These are phyloP conservation scores for Parnassius smintheus DNA, from an alignment of 2,888 invertebrate genomes.

Conservation along the genomic window DNA sequence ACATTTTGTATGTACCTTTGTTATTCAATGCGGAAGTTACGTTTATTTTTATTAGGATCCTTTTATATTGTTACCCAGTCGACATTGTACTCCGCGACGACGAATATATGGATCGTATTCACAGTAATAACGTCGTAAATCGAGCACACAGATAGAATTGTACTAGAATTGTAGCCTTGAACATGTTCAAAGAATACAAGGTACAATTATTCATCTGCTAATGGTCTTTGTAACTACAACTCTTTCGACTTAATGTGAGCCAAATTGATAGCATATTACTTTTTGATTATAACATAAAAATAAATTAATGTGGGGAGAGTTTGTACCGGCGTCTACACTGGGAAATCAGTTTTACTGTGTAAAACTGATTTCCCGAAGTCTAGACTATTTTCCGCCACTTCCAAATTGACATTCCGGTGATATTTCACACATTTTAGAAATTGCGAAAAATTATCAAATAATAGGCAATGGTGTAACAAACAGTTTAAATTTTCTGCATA, in stretches of 20 bases:
- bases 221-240: too few species aligned
- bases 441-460: too few species aligned
- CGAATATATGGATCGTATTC: constrained; percentile 41
- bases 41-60: constrained; percentile 50
- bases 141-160: constrained; percentile 34
- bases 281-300: constrained; percentile 11
- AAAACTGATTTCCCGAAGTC: constrained; percentile 70
- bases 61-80: constrained; percentile 42
- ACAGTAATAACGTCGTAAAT: constrained; percentile 41
- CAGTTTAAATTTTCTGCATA: too few species aligned
- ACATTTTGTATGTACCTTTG: neutral
- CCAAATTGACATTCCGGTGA: constrained; percentile 42
- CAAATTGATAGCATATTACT: neutral
- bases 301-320: constrained; percentile 16
- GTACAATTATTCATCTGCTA: too few species aligned
- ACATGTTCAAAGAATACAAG: too few species aligned
- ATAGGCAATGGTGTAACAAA: too few species aligned
- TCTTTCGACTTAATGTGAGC: too few species aligned
- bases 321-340: constrained; percentile 40
- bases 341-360: constrained; percentile 37
- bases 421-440: neutral
- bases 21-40: constrained; percentile 32
- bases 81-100: constrained; percentile 44
- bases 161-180: too few species aligned
- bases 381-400: constrained; percentile 61